Percentiles rank a stretch among this genome's conserved stretches.
Conservation (phyloP, 2,888 invertebrate species). For the Troglohyphantes excavatus region DNA sequence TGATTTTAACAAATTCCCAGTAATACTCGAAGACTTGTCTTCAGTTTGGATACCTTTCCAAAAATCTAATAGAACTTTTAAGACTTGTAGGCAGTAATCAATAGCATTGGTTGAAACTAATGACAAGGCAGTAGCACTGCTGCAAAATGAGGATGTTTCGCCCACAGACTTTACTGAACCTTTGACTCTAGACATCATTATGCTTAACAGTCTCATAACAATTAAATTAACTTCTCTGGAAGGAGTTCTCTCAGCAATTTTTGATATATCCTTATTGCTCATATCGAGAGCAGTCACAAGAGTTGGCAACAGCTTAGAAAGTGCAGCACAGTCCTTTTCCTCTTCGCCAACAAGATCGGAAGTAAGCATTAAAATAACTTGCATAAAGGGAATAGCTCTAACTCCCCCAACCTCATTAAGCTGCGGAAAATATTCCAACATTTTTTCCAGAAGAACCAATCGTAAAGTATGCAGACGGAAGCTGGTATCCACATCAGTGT, state of each 20-base stretch:
- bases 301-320: conserved; percentile 89
- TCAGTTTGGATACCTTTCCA: conserved; percentile 82
- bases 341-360: conserved; percentile 93
- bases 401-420: conserved; percentile 91
- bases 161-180: conserved; percentile 67
- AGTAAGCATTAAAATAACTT: conserved; percentile 94
- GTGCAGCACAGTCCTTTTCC: conserved; percentile 89
- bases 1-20: conserved; percentile 87
- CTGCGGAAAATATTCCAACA: conserved; percentile 90
- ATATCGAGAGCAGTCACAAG: conserved; percentile 85
- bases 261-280: conserved; percentile 77
- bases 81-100: conserved; percentile 88
- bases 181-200: conserved; percentile 90
- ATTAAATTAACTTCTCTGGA: conserved; percentile 93
- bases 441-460: conserved; percentile 88
- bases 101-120: conserved; percentile 82
- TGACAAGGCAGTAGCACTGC: conserved; percentile 72
- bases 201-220: conserved; percentile 92
- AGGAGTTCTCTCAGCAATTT: conserved; percentile 86
- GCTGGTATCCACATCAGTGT: conserved; percentile 82
- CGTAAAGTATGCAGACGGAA: conserved; percentile 87
- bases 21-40: conserved; percentile 72
- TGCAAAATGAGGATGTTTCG: conserved; percentile 75
- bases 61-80: conserved; percentile 86
- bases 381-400: conserved; percentile 94